Evolutionary conservation across 2,888 invertebrate species (phyloP).

Genomic region (Drosophila fulvimacula): DNA sequence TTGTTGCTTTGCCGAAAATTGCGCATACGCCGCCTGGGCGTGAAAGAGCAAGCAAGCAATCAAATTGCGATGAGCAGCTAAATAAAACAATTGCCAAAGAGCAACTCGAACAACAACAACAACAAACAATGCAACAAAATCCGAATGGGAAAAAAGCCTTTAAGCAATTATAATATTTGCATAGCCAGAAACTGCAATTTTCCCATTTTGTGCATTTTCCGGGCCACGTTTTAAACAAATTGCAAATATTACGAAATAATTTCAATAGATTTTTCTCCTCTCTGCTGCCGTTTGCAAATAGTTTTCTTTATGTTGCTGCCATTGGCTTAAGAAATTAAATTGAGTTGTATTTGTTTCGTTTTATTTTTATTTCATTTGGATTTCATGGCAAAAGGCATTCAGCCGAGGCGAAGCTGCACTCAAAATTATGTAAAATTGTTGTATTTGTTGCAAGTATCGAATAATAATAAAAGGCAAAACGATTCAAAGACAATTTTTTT

Average conservation of each 20-base stretch:
- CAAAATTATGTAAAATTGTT: constrained; percentile 67
- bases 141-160: constrained; percentile 43
- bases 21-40: constrained; percentile 52
- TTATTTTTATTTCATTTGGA: constrained; percentile 30
- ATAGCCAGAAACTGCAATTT: constrained; percentile 46
- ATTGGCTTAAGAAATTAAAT: constrained; percentile 59
- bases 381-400: constrained; percentile 20
- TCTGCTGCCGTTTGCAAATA: constrained; percentile 42
- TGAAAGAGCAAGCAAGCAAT: constrained; percentile 28
- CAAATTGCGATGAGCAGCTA: constrained; percentile 54
- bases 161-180: constrained; percentile 72
- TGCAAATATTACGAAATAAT: constrained; percentile 76
- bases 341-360: constrained; percentile 64
- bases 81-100: constrained; percentile 51
- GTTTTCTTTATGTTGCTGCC: constrained; percentile 15
- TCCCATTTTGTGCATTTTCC: constrained; percentile 37
- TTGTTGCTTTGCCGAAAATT: constrained; percentile 33
- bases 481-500: constrained; percentile 30
- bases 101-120: constrained; percentile 17
- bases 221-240: constrained; percentile 68
- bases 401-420: not conserved
- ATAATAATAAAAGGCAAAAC: constrained; percentile 24
- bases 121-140: not conserved
- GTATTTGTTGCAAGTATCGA: constrained; percentile 23
- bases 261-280: constrained; percentile 52